phyloP scores from a whole-genome alignment of 2,113 vertebrate genomes.

The Centrocercus urophasianus region DNA sequence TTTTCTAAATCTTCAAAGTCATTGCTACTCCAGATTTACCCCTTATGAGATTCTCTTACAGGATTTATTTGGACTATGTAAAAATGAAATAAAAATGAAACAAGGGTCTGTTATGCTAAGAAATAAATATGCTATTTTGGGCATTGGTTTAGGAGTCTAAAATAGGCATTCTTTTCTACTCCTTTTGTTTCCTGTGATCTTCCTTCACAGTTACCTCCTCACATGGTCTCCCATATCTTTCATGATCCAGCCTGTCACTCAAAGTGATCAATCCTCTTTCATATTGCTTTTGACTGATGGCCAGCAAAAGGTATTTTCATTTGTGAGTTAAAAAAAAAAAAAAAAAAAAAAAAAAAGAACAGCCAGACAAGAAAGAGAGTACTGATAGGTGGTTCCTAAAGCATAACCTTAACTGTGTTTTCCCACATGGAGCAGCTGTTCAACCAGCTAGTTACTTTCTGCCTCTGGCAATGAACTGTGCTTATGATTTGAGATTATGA shows the following conservation, averaged over 20 bases:
- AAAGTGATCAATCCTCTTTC: neutral
- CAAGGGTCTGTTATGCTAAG: slow-evolving; percentile 22
- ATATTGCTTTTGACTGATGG: slow-evolving; percentile 28
- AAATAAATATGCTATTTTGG: slow-evolving; percentile 34
- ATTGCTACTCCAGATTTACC: neutral
- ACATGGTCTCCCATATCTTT: neutral
- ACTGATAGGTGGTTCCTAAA: slow-evolving; percentile 8
- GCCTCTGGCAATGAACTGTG: neutral
- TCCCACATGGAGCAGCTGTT: neutral
- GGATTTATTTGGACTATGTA: slow-evolving; percentile 17
- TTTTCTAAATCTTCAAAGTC: neutral
- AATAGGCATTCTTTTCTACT: slow-evolving; percentile 11
- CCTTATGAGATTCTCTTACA: neutral
- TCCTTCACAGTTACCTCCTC: slow-evolving; percentile 21
- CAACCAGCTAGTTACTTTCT: slow-evolving; percentile 10
- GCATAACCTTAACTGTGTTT: neutral
- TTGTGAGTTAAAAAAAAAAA: neutral
- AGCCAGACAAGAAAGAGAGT: neutral
- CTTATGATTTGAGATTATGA: neutral
- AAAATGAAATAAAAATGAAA: slow-evolving; percentile 33
- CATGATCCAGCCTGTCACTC: neutral
- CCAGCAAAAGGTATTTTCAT: slow-evolving; percentile 33
- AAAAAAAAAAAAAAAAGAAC: neutral
- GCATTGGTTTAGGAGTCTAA: neutral
- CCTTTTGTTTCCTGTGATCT: slow-evolving; percentile 35